phyloP scores from a whole-genome alignment of 2,888 invertebrate genomes.

The Clanis bilineata region DNA sequence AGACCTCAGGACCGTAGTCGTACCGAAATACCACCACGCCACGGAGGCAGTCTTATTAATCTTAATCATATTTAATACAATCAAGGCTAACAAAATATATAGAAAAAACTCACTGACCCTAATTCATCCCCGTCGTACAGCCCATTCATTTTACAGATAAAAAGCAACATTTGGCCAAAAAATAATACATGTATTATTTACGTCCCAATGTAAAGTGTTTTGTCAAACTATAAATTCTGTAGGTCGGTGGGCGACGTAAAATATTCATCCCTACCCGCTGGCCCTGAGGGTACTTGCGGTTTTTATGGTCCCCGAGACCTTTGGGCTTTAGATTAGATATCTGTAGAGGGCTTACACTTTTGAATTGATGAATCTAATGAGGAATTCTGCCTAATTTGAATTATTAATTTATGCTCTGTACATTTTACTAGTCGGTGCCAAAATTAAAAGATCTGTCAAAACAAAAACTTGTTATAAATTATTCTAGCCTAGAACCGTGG shows the following conservation, averaged over 20 bases:
- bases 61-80: neutral
- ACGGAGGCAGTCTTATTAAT: neutral
- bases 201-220: constrained; percentile 17
- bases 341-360: neutral
- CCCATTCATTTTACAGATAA: neutral
- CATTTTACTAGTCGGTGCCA: too few relatives aligned
- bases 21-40: too few relatives aligned
- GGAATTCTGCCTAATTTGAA: neutral
- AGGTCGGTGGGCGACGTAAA: constrained; percentile 28
- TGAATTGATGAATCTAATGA: neutral
- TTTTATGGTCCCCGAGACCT: constrained; percentile 24
- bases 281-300: constrained; percentile 32
- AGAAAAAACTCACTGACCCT: neutral
- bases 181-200: constrained; percentile 17
- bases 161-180: neutral
- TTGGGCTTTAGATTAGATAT: constrained; percentile 3
- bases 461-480: too few relatives aligned
- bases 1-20: too few relatives aligned
- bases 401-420: neutral
- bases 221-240: constrained; percentile 29
- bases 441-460: too few relatives aligned
- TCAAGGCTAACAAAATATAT: neutral
- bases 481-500: too few relatives aligned
- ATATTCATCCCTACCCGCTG: constrained; percentile 33
- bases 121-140: neutral